Evolutionary conservation across 2,797 vertebrate species (phyloP), one percentile per base, ranked within the genome.

Genomic region (Pipistrellus pygmaeus): DNA sequence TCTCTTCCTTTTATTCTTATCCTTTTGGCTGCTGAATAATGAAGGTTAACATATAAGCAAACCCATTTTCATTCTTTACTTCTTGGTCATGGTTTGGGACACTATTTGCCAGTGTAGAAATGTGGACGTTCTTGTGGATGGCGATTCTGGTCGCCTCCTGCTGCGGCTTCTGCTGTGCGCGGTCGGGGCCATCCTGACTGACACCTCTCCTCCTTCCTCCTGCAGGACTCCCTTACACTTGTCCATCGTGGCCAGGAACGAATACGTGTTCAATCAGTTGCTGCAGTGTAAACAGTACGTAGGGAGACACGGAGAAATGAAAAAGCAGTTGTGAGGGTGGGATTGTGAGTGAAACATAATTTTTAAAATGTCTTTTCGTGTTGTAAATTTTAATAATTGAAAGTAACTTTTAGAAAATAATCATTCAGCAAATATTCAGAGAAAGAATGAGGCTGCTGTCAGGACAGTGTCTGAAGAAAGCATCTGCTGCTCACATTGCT

Each of bases 281-380:
- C 98, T 99, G 32, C 99, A 99, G 90, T 99, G 99, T 98, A 99
- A 99, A 98, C 99, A 99, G 99, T 99, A 98, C 98, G 99, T 98
- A 92, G 53, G 62, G 89, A 80, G 13, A 68, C 68, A 3, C 12
- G 76, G 73, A 87, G 88, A 60, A 69, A 46, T 35, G 85, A 62
- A 85, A 93, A 88, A 88, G 85, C 69, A 51, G 48, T 81, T 73
- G 81, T 91, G 88, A 85, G 97, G 88, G 93, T 81, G 96, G 96
- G 87, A 71, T 89, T 86, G 85, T 94, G 91, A 87, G 76, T 69
- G 94, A 75, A 85, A 92, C 82, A 66, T 35, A 44, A 46, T 44
- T 38, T 17, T 81, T 85, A 51, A 62, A 91, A n/a, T 48, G 53
- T 73, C 48, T 73, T 76, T 66, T 51, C 41, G 17, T 73, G 38